Evolutionary conservation across 2,888 invertebrate genomes (phyloP), one percentile per base, ranked within the genome.

Genomic region (Ophion ventricosus): DNA sequence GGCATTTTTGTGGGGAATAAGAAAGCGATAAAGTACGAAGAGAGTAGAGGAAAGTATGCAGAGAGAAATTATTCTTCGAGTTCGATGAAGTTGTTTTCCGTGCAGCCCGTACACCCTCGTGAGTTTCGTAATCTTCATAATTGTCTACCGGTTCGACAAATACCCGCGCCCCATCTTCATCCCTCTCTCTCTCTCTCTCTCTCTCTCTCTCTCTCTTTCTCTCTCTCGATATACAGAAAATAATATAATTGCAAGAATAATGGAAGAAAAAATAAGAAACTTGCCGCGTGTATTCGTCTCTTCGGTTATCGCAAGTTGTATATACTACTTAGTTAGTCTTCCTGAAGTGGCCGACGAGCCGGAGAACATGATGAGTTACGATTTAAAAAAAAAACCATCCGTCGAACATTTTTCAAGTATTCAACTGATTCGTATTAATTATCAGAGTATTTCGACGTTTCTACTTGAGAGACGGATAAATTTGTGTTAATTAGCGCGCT

Each of bases 191-290:
- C 56, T 54, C 29, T 70, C 35, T 11, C 23, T 20, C 1, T 11
- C 20, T 26, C 43, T 14, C 49, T 54, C 5, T 73, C 25, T 59
- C 40, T 11, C 14, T 64, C 40, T 73, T n/a, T 10, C 29, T 61
- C 23, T 43, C 14, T 11, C 35, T 25, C 35, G 29, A 43, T 87
- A 86, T 88, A 85, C 82, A 87, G 87, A 87, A 89, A 89, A 88
- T 88, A 89, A 89, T 88, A 88, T 86, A 84, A 86, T 73, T 87
- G 87, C 89, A 87, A 23, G 63, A 64, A 25, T 63, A 63, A 26
- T 49, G 35, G 40, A 23, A 5, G 17, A 23, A 40, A 49, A 73
- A 35, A 40, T 11, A 43, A 43, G 43, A 43, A 43, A 43, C 43
- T 72, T 20, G 10, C 3, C 25, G 26, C 49, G n/a, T 61, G 11